Evolutionary conservation across 2,113 vertebrate genomes (phyloP).

Genomic region (Macrotus californicus): DNA sequence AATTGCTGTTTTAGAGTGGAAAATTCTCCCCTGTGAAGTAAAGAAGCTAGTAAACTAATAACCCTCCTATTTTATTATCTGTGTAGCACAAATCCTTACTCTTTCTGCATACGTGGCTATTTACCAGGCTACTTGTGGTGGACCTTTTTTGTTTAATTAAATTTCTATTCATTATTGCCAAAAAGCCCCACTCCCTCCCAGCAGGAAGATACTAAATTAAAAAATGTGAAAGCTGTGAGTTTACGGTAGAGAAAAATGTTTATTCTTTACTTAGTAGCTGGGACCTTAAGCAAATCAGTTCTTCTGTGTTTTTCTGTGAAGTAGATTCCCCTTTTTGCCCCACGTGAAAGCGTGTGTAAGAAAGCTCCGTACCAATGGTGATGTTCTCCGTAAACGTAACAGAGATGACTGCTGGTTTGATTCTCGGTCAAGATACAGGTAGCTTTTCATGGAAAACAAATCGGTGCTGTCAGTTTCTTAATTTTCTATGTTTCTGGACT

Average conservation of each 20-base stretch:
- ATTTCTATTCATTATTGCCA: not conserved
- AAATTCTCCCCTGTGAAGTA: not conserved
- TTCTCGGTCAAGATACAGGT: not conserved
- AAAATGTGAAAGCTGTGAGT: not conserved
- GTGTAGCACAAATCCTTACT: not conserved
- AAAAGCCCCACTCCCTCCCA: not conserved
- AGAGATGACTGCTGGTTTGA: not conserved
- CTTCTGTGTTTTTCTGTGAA: not conserved
- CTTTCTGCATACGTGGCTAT: slow-evolving; percentile 8
- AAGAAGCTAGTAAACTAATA: slow-evolving; percentile 6
- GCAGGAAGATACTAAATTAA: not conserved
- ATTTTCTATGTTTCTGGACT: not conserved
- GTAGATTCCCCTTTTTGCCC: not conserved
- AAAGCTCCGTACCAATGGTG: not conserved
- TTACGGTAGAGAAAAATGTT: not conserved
- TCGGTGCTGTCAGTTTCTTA: not conserved
- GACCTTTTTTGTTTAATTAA: slow-evolving; percentile 11
- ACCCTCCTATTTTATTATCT: slow-evolving; percentile 4
- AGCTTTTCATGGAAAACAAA: not conserved
- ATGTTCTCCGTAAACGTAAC: not conserved
- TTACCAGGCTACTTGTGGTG: slow-evolving; percentile 13
- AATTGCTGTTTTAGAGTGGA: slow-evolving; percentile 27
- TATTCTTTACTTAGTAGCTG: not conserved
- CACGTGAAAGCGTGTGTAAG: not conserved
- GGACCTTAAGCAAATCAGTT: not conserved